Evolutionary conservation across 2,797 vertebrate species (phyloP).

Genomic region (Chloroceryle inda): DNA sequence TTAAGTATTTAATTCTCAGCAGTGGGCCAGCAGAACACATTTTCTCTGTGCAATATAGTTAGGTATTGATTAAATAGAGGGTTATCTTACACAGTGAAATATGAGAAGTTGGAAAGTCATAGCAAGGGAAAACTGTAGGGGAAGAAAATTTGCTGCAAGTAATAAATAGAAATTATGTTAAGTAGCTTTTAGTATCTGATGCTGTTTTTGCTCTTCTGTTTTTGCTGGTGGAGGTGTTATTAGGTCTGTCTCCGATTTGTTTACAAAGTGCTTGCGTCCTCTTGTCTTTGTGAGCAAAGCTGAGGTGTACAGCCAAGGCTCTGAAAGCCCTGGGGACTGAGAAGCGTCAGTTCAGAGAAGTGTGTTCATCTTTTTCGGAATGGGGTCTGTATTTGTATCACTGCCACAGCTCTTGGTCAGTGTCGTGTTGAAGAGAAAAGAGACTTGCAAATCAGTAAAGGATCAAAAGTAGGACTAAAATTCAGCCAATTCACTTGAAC

Average conservation of each 20-base stretch:
- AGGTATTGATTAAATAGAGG: slow-evolving; percentile 40
- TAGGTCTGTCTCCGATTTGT: background rate
- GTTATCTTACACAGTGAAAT: background rate
- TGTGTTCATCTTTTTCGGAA: background rate
- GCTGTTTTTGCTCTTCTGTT: background rate
- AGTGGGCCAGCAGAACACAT: slow-evolving; percentile 3
- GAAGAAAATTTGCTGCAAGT: background rate
- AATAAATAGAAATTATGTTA: background rate
- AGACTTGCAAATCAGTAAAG: background rate
- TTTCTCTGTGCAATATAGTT: background rate
- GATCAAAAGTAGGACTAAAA: background rate
- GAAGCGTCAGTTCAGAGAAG: background rate
- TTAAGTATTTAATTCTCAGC: slow-evolving; percentile 77
- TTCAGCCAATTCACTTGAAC: background rate
- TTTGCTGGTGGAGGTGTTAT: background rate
- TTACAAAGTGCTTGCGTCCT: background rate
- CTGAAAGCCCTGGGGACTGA: background rate
- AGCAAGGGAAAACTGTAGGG: background rate
- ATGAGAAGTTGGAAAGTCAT: background rate
- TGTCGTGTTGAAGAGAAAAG: fast-evolving
- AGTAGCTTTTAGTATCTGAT: background rate
- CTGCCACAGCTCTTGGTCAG: background rate
- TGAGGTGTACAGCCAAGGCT: background rate
- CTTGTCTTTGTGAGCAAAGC: background rate
- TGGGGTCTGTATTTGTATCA: too few relatives aligned